Conservation (phyloP, 2,888 invertebrate species). For the Sicus ferrugineus region DNA sequence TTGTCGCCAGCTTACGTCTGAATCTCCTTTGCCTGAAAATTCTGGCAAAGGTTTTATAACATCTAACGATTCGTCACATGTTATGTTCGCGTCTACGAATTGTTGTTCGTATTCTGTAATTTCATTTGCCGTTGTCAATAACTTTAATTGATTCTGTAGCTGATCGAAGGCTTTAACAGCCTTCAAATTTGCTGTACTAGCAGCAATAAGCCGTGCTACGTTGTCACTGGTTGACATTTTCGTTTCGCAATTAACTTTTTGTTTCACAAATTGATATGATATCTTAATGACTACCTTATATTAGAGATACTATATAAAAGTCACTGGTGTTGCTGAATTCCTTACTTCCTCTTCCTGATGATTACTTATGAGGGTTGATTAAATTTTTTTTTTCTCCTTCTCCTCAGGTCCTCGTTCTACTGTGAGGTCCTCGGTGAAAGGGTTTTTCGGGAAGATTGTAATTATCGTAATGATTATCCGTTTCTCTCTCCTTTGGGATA, state of each 20-base stretch:
- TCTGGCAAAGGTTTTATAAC: conserved; percentile 26
- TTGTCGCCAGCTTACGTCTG: conserved; percentile 35
- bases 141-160: not conserved
- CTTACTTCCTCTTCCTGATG: too few species aligned
- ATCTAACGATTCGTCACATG: conserved; percentile 20
- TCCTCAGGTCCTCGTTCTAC: too few species aligned
- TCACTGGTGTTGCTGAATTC: too few species aligned
- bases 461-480: too few species aligned
- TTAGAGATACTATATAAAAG: too few species aligned
- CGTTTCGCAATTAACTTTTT: not conserved
- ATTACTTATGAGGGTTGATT: too few species aligned
- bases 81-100: not conserved
- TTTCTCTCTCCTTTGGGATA: too few species aligned
- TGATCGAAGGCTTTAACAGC: too few species aligned
- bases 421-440: too few species aligned
- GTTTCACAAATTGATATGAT: not conserved
- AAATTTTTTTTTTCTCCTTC: too few species aligned
- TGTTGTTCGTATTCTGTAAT: not conserved
- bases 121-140: not conserved
- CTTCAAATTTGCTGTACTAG: not conserved
- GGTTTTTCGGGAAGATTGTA: too few species aligned
- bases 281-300: not conserved
- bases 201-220: not conserved
- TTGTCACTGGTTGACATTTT: not conserved
- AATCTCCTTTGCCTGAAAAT: conserved; percentile 21